Percentiles rank a stretch among this genome's conserved stretches.
phyloP scores from a whole-genome alignment of 2,797 vertebrate species.

The Sebastes alutus region DNA sequence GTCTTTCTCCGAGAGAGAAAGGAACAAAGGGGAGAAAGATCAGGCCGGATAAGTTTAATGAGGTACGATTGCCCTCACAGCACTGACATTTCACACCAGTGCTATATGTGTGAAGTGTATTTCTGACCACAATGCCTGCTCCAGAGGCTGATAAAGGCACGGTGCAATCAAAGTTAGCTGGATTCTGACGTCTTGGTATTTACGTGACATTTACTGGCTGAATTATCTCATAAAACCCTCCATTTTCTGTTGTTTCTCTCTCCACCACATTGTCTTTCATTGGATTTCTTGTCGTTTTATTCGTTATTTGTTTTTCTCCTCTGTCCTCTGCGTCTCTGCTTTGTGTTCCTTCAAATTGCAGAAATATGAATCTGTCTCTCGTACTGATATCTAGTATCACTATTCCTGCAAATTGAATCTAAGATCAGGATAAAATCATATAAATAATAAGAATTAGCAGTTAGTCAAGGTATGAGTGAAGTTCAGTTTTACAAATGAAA shows the following conservation, averaged over 20 bases:
- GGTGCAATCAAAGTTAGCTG: conserved; percentile 22
- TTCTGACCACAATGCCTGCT: conserved; percentile 1
- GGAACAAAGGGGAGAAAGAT: not conserved
- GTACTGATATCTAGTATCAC: not conserved
- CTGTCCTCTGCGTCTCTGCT: not conserved
- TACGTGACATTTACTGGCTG: conserved; percentile 55
- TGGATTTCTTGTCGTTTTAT: conserved; percentile 3
- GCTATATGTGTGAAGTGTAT: conserved; percentile 8
- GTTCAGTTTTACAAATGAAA: not conserved
- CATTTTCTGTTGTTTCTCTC: conserved; percentile 3
- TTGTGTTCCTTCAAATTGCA: not conserved
- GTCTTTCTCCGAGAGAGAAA: not conserved
- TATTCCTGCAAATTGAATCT: not conserved
- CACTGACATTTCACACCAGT: conserved; percentile 38
- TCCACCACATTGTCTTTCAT: not conserved
- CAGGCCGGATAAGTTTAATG: conserved; percentile 3
- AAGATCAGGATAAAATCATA: not conserved
- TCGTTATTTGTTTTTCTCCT: not conserved
- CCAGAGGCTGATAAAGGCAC: conserved; percentile 16
- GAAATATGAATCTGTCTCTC: not conserved
- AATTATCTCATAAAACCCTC: conserved; percentile 25
- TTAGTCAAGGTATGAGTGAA: not conserved
- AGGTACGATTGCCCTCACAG: not conserved
- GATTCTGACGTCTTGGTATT: conserved; percentile 51
- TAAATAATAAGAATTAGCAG: not conserved